A percentile compares a stretch with the other conserved stretches of the same genome.
Evolutionary conservation across 2,888 invertebrate species (phyloP).

Genomic region (Ophioninae sp.): DNA sequence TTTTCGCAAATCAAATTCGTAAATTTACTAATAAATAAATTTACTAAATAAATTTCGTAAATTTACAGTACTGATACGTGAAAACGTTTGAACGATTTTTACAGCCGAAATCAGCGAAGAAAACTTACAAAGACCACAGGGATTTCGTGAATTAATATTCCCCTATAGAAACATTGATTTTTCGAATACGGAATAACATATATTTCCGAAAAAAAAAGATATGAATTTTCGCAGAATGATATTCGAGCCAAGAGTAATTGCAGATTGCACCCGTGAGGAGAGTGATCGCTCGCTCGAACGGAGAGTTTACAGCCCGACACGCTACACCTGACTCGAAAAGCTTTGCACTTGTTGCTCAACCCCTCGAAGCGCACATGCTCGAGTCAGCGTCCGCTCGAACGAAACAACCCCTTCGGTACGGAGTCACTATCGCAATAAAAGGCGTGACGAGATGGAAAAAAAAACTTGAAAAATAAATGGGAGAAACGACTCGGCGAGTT

Average conservation of each 20-base stretch:
- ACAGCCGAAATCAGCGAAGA: too few relatives aligned
- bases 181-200: too few relatives aligned
- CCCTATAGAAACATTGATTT: too few relatives aligned
- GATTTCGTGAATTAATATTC: too few relatives aligned
- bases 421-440: slow-evolving; percentile 60
- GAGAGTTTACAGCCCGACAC: background rate
- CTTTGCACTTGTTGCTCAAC: slow-evolving; percentile 71
- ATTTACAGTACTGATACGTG: too few relatives aligned
- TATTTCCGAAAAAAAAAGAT: background rate
- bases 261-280: background rate
- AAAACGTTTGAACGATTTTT: too few relatives aligned
- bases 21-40: too few relatives aligned
- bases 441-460: slow-evolving; percentile 64
- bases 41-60: too few relatives aligned
- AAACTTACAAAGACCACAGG: too few relatives aligned
- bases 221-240: background rate
- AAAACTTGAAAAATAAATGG: slow-evolving; percentile 32
- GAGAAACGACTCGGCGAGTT: slow-evolving; percentile 55
- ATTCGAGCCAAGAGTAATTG: background rate
- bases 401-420: slow-evolving; percentile 68
- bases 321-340: slow-evolving; percentile 72
- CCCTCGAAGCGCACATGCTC: slow-evolving; percentile 16
- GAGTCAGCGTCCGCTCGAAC: slow-evolving; percentile 49
- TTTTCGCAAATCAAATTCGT: background rate
- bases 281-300: background rate